Percentiles rank a stretch among this genome's conserved stretches.
Evolutionary conservation across 1,140 invertebrate genomes (phyloP).

Genomic region (Aphelinus certus): DNA sequence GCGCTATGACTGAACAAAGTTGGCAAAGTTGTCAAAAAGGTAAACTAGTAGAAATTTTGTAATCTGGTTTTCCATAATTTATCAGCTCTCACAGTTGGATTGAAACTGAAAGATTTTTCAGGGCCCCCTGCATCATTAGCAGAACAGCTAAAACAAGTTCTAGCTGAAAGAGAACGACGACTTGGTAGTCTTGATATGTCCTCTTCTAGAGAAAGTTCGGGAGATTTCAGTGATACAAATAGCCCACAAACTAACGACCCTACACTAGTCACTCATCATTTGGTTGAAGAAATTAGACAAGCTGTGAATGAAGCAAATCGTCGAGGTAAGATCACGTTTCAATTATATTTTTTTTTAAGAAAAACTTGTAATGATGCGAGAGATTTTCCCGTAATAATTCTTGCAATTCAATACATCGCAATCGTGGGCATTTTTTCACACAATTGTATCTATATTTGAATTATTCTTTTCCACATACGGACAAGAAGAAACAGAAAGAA

Average conservation of each 20-base stretch:
- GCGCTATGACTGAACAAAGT: constrained; percentile 64
- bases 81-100: no score
- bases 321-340: constrained; percentile 68
- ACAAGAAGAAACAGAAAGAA: no score
- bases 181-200: constrained; percentile 65
- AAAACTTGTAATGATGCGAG: not conserved
- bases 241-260: constrained; percentile 66
- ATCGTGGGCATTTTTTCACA: no score
- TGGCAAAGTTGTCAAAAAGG: constrained; percentile 61
- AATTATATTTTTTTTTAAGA: not conserved
- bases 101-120: constrained; percentile 38
- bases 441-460: no score
- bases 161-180: constrained; percentile 78
- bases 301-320: constrained; percentile 85
- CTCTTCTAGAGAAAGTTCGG: constrained; percentile 71
- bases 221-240: constrained; percentile 72
- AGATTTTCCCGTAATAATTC: no score
- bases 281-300: constrained; percentile 84
- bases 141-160: constrained; percentile 84
- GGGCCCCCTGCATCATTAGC: constrained; percentile 79
- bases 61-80: constrained; percentile 8
- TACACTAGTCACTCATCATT: constrained; percentile 74
- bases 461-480: no score
- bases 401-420: no score
- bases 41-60: constrained; percentile 27